Conservation (phyloP, 1,140 invertebrate species). For the Diorhabda carinulata region DNA sequence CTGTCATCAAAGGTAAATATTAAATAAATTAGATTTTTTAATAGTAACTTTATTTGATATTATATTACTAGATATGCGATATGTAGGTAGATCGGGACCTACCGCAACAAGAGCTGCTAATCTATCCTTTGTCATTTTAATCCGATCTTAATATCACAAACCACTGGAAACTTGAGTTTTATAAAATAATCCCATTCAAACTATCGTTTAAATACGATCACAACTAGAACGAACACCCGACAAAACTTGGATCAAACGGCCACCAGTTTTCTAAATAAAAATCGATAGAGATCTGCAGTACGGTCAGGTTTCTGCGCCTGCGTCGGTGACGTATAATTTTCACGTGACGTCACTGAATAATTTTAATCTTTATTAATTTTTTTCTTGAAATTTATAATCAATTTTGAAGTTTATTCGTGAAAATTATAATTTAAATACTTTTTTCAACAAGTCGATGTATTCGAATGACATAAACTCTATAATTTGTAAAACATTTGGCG, state of each 20-base stretch:
- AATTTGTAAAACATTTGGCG: conserved; percentile 16
- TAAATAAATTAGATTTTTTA: background rate
- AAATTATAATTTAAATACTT: conserved; percentile 20
- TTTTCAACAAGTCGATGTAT: background rate
- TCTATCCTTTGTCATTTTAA: conserved; percentile 95
- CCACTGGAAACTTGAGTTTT: conserved; percentile 57
- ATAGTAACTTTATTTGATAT: conserved; percentile 4
- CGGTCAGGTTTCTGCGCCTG: conserved; percentile 56
- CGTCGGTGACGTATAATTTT: conserved; percentile 44
- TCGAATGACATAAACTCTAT: conserved; percentile 11
- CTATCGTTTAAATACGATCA: conserved; percentile 64
- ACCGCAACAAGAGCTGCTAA: conserved; percentile 94
- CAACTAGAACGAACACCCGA: conserved; percentile 55
- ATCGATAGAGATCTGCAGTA: conserved; percentile 60
- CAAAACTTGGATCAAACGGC: conserved; percentile 27
- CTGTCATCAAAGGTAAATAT: conserved; percentile 21
- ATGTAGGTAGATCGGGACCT: conserved; percentile 41
- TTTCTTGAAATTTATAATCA: conserved; percentile 25
- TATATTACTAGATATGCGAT: background rate
- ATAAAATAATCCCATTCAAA: conserved; percentile 74
- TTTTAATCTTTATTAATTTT: conserved; percentile 28
- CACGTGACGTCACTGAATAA: conserved; percentile 32
- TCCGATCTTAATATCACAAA: conserved; percentile 56
- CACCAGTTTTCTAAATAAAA: conserved; percentile 59
- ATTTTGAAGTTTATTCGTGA: conserved; percentile 14